Evolutionary conservation across 2,797 vertebrate species (phyloP).

Genomic region (Nasua narica): DNA sequence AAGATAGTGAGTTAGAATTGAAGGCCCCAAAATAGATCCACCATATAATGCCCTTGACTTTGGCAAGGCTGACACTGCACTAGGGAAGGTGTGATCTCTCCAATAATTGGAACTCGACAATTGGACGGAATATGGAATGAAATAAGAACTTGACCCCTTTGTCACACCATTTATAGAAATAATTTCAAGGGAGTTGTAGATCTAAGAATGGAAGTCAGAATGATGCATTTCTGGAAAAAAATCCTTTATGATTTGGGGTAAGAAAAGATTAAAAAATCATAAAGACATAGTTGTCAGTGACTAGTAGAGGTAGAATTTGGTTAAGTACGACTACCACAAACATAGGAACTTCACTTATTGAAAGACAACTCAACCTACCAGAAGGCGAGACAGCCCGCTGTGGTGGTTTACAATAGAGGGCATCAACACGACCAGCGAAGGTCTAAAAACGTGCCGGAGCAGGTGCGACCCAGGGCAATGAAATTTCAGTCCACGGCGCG

Average conservation of each 20-base stretch:
- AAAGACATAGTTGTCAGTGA: too few relatives aligned
- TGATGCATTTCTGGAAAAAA: background rate
- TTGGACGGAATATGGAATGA: background rate
- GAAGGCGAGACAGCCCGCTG: too few relatives aligned
- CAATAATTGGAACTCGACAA: background rate
- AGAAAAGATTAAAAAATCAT: too few relatives aligned
- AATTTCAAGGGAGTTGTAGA: background rate
- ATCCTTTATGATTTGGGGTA: too few relatives aligned
- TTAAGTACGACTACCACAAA: too few relatives aligned
- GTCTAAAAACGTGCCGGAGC: background rate
- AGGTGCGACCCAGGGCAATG: background rate
- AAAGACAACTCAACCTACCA: too few relatives aligned
- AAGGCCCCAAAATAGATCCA: background rate
- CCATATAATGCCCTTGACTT: background rate
- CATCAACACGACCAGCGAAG: background rate
- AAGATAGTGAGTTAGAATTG: background rate
- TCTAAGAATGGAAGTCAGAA: background rate
- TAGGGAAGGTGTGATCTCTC: background rate
- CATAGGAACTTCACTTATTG: too few relatives aligned
- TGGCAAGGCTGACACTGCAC: background rate
- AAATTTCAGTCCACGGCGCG: background rate
- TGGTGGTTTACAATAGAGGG: background rate
- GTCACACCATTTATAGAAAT: background rate
- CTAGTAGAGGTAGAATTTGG: too few relatives aligned
- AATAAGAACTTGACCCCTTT: background rate